Conservation (phyloP, 2,797 vertebrate genomes). For the Darevskia nairensis region DNA sequence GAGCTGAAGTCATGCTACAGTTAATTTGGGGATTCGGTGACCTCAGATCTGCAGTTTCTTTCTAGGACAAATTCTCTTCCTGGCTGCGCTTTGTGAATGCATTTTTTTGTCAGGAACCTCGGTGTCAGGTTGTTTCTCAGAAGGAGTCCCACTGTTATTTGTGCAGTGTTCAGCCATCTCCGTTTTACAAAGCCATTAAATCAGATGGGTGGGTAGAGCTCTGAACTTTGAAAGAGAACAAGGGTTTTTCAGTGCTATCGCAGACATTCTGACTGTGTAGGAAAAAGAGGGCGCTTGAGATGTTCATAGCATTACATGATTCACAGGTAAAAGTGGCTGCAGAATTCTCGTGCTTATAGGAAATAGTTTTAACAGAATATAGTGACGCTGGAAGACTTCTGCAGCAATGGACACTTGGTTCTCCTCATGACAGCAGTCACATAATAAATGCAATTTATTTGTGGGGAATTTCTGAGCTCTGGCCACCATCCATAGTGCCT, state of each 20-base stretch:
- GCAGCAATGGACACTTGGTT: neutral
- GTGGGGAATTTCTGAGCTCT: neutral
- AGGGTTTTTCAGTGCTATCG: neutral
- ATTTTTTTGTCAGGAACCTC: neutral
- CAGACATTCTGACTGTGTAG: neutral
- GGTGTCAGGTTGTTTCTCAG: constrained; percentile 23
- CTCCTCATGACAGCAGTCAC: neutral
- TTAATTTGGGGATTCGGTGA: constrained; percentile 8
- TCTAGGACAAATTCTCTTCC: constrained; percentile 7
- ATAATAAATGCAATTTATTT: neutral
- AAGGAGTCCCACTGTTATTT: constrained; percentile 22
- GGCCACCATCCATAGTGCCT: neutral
- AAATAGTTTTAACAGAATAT: neutral
- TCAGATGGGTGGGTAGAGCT: constrained; percentile 1
- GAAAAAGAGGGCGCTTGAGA: neutral
- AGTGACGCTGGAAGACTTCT: neutral
- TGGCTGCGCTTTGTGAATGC: constrained; percentile 14
- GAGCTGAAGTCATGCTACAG: constrained; percentile 2
- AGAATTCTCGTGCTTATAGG: neutral
- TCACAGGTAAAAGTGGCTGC: neutral
- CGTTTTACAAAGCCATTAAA: constrained; percentile 21
- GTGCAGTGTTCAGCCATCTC: constrained; percentile 17
- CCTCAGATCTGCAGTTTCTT: constrained; percentile 18
- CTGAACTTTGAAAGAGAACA: neutral
- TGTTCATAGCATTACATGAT: neutral